Conservation (phyloP, 2,888 invertebrate genomes). For the Ophioninae sp. region DNA sequence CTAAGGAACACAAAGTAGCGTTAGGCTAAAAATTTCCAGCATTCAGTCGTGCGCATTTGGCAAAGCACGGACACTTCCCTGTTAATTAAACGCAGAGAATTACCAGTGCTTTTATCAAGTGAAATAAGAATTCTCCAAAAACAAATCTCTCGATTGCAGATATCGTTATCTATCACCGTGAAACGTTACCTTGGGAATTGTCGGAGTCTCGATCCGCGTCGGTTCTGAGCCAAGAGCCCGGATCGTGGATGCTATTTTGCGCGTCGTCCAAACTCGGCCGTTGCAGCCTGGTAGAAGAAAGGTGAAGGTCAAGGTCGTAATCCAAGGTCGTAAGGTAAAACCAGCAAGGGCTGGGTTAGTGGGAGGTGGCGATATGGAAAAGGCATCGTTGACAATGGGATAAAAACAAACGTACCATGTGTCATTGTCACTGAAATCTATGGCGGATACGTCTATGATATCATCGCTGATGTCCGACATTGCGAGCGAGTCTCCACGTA, state of each 20-base stretch:
- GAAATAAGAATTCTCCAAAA: no score
- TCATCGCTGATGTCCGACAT: slow-evolving; percentile 64
- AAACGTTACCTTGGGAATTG: slow-evolving; percentile 39
- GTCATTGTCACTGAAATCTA: slow-evolving; percentile 69
- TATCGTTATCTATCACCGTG: background rate
- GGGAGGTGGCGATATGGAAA: background rate
- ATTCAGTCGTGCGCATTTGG: no score
- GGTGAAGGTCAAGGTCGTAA: background rate
- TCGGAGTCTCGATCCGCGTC: slow-evolving; percentile 37
- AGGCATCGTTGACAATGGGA: background rate
- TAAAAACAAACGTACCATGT: slow-evolving; percentile 66
- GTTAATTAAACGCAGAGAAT: no score
- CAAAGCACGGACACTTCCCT: no score
- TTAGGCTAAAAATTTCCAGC: background rate
- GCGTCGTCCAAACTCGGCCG: slow-evolving; percentile 56
- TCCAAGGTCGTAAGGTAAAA: background rate
- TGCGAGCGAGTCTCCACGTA: slow-evolving; percentile 47
- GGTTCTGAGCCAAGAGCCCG: slow-evolving; percentile 67
- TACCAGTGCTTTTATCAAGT: no score
- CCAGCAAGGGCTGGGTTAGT: background rate
- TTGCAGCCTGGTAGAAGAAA: slow-evolving; percentile 65
- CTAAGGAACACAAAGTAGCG: slow-evolving; percentile 58
- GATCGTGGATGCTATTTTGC: slow-evolving; percentile 63
- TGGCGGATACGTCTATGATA: slow-evolving; percentile 69
- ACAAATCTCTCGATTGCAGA: no score